phyloP scores from a whole-genome alignment of 2,888 invertebrate genomes.

The Ochropleura leucogaster region DNA sequence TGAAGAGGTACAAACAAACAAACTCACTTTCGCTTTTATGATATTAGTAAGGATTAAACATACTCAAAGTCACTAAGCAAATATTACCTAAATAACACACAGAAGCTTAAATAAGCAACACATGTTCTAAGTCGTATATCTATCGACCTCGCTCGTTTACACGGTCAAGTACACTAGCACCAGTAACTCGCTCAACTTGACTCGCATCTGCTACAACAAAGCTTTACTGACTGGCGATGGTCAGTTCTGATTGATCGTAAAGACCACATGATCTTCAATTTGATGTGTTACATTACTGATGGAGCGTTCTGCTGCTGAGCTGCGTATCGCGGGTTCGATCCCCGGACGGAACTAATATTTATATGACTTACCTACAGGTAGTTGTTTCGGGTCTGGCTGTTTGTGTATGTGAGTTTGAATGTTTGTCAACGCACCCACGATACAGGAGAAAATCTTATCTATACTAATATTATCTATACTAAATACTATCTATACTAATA shows the following conservation, averaged over 20 bases:
- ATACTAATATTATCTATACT: no score
- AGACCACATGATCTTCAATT: conserved; percentile 2
- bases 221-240: conserved; percentile 42
- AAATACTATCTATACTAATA: no score
- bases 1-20: no score
- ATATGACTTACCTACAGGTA: no score
- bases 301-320: background rate
- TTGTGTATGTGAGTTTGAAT: no score
- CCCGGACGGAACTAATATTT: no score
- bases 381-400: no score
- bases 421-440: no score
- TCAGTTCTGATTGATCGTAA: conserved; percentile 27
- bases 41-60: no score
- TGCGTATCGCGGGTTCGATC: no score
- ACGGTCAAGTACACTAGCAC: conserved; percentile 52
- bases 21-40: no score
- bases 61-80: background rate
- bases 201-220: conserved; percentile 46
- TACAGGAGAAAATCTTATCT: no score
- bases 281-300: background rate
- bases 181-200: conserved; percentile 62
- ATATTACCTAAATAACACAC: background rate
- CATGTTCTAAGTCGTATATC: conserved; percentile 12
- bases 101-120: conserved; percentile 13
- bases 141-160: conserved; percentile 38